Evolutionary conservation across 2,113 vertebrate genomes (phyloP), one percentile per base, ranked within the genome.

Genomic region (Aphelocoma coerulescens): DNA sequence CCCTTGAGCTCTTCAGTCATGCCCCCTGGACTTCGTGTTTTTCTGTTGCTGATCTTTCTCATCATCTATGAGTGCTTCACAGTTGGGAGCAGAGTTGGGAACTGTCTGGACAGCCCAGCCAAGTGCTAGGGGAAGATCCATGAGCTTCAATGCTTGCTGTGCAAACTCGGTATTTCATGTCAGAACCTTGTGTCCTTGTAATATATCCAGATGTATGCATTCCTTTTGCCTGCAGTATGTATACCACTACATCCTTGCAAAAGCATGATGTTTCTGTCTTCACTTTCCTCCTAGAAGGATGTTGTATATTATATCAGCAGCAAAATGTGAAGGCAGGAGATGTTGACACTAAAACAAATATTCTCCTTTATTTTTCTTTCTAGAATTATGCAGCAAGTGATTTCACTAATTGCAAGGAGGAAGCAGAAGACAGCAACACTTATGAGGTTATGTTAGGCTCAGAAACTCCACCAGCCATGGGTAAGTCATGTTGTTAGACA

Each of bases 401-500:
- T 43, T 65, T 83, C 32, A 28, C 17, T 46, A 41, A 33, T 7
- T 71, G 83, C 7, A 30, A 96, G 65, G 79, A 86, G 41, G 76
- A 94, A 69, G 81, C 68, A 37, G 95, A 96, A 63, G 90, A 89
- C 7, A 88, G 93, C 33, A 30, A 88, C 15, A 28, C n/a, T 68
- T 97, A 95, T 0, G 3, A 94, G 52, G 7, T 80, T 46, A 96
- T 96, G 93, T 61, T 77, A 28, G 75, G 61, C 58, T 88, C 73
- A 37, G 54, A 84, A 86, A 67, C 37, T 85, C 76, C 68, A 59
- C 32, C 39, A 89, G 37, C 57, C 10, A 0, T 33, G 37, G 33
- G 97, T 98, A 97, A 97, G 98, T 97, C 37, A 37, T 39, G 12
- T 21, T 92, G 16, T 54, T 55, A 68, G 33, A 35, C 48, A 39